Conservation (phyloP, 2,888 invertebrate species). For the Tinea trinotella region DNA sequence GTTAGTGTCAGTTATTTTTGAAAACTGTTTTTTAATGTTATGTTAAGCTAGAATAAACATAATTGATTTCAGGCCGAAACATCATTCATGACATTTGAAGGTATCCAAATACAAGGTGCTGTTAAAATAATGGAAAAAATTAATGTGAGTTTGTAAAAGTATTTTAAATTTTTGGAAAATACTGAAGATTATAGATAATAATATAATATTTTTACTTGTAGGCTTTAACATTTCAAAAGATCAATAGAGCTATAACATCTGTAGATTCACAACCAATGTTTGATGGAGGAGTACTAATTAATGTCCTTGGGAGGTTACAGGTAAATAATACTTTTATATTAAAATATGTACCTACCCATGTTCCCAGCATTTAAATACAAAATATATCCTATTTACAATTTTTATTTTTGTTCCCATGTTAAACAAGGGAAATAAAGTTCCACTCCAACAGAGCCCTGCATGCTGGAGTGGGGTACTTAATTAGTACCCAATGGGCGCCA, state of each 20-base stretch:
- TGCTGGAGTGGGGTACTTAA: too few species aligned
- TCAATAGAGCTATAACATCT: slow-evolving; percentile 91
- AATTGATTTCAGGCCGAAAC: slow-evolving; percentile 85
- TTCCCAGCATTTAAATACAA: too few species aligned
- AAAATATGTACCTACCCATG: too few species aligned
- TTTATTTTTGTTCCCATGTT: too few species aligned
- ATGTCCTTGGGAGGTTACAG: slow-evolving; percentile 96
- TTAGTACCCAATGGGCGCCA: too few species aligned
- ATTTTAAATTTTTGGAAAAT: not conserved
- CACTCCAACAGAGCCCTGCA: too few species aligned
- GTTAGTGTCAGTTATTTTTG: too few species aligned
- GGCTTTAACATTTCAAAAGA: slow-evolving; percentile 94
- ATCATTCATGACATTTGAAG: slow-evolving; percentile 97
- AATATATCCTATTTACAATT: too few species aligned
- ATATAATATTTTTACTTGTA: slow-evolving; percentile 65
- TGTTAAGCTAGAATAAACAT: too few species aligned
- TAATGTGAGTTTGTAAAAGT: slow-evolving; percentile 79
- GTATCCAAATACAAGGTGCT: slow-evolving; percentile 92
- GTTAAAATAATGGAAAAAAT: slow-evolving; percentile 96
- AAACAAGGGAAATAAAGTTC: too few species aligned
- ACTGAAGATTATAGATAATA: not conserved
- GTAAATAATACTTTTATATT: slow-evolving; percentile 56
- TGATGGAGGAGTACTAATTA: slow-evolving; percentile 96
- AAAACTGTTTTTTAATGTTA: too few species aligned
- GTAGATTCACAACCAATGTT: slow-evolving; percentile 98